Evolutionary conservation across 2,113 vertebrate genomes (phyloP).

Genomic region (Passerina amoena): DNA sequence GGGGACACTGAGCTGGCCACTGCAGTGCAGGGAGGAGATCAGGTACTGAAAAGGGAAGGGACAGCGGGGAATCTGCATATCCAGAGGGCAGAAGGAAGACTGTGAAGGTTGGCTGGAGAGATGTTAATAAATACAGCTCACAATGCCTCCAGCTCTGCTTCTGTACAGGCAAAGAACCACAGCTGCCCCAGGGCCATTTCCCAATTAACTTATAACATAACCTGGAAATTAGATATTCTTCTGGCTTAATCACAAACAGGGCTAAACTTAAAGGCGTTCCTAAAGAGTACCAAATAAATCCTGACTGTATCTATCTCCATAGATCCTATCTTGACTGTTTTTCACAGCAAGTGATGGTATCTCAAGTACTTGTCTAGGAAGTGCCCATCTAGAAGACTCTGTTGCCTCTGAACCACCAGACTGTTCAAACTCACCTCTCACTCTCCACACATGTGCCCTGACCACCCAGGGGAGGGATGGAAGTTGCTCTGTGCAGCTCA

Average conservation of each 20-base stretch:
- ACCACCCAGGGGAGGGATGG: not conserved
- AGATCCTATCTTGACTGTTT: not conserved
- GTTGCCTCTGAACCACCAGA: not conserved
- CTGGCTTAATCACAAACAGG: not conserved
- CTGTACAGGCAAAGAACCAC: not conserved
- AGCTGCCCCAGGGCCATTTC: not conserved
- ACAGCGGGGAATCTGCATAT: not conserved
- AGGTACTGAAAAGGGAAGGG: not conserved
- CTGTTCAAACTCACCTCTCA: not conserved
- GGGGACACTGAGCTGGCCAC: not conserved
- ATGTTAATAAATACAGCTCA: not conserved
- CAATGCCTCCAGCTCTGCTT: not conserved
- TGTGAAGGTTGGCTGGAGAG: not conserved
- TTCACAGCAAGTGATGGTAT: not conserved
- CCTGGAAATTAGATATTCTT: not conserved
- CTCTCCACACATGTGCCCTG: not conserved
- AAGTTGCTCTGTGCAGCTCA: not conserved
- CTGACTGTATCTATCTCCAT: not conserved
- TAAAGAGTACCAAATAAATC: not conserved
- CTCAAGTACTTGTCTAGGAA: not conserved
- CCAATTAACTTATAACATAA: not conserved
- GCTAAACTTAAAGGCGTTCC: not conserved
- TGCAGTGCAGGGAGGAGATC: not conserved
- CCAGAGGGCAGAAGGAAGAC: not conserved
- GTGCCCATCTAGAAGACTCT: not conserved